Conservation (phyloP, 2,888 invertebrate genomes). For the Aporophyla lueneburgensis region DNA sequence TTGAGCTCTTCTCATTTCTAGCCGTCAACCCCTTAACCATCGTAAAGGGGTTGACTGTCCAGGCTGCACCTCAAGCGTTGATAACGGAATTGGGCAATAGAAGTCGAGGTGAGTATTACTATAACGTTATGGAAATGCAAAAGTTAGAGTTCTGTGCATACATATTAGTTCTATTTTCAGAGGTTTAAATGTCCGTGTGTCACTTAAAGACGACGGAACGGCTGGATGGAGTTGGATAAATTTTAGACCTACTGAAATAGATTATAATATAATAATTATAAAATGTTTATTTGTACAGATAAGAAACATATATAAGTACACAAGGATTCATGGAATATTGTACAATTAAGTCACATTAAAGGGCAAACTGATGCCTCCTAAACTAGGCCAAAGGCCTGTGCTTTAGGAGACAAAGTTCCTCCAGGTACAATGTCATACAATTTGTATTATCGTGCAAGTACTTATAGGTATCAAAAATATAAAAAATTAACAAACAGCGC, state of each 20-base stretch:
- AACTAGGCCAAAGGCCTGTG: no score
- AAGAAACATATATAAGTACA: no score
- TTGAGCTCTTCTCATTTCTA: background rate
- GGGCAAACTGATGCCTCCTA: no score
- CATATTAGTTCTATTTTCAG: slow-evolving; percentile 16
- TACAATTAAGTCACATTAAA: no score
- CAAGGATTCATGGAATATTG: no score
- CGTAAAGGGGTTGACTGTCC: background rate
- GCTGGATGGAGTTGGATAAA: slow-evolving; percentile 4
- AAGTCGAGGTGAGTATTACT: background rate
- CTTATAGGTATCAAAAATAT: no score
- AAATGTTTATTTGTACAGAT: no score
- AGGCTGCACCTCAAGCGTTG: slow-evolving; percentile 2
- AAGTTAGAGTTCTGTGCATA: background rate
- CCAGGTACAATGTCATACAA: no score
- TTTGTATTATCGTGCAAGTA: no score
- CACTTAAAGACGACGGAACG: slow-evolving; percentile 12
- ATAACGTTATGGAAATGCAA: slow-evolving; percentile 4
- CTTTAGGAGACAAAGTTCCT: no score
- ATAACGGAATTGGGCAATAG: background rate
- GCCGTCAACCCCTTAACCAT: background rate
- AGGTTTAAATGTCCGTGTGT: background rate
- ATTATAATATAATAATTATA: no score
- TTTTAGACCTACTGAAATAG: slow-evolving; percentile 3
- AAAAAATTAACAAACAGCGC: no score